Evolutionary conservation across 2,888 invertebrate species (phyloP), one percentile per base, ranked within the genome.

Genomic region (Luffia ferchaultella): DNA sequence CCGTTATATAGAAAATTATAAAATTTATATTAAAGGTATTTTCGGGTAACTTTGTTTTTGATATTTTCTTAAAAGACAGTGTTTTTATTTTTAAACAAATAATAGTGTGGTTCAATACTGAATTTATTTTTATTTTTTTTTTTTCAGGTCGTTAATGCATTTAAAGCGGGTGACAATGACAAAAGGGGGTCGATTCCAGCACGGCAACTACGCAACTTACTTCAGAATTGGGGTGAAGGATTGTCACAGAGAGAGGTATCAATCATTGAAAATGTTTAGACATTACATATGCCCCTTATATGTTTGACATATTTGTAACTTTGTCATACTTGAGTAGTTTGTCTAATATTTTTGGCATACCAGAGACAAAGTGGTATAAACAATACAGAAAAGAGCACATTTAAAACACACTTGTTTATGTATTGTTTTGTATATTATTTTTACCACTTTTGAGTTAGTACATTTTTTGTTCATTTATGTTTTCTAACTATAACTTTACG

Each of bases 211-310:
- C 87, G 93, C 16, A 92, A 95, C 62, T 88, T 97, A 64, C 82
- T 98, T 50, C 91, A 95, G 64, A 91, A 90, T 62, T 96, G 97
- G 93, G 97, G 97, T 16, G 97, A 98, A 75, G 92, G 92, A 52
- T 82, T 97, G 15, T 89, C 90, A 0, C 74, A 87, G 0, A 85
- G 90, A 57, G 91, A 91, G 77, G 87, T 86, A 54, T 46, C 54
- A 52, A 42, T 42, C 7, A 40, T 9, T 40, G 7, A 9, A 9
- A 9, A 9, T 40, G 7, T 15, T 40, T 40, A 40, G 40, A 7
- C 16, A 43, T 9, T 43, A 5, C 5, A 5, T 43, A n/a, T 16
- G 44, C 9, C 16, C 5, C 44, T 12, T 12, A 40, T 7, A 40
- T 12, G 41, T 40, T 9, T 9, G 9, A 40, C 7, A 40, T 40